These are phyloP conservation scores for Drosophila navojoa DNA, from an alignment of 1,140 invertebrate genomes.

Conservation along the genomic window DNA sequence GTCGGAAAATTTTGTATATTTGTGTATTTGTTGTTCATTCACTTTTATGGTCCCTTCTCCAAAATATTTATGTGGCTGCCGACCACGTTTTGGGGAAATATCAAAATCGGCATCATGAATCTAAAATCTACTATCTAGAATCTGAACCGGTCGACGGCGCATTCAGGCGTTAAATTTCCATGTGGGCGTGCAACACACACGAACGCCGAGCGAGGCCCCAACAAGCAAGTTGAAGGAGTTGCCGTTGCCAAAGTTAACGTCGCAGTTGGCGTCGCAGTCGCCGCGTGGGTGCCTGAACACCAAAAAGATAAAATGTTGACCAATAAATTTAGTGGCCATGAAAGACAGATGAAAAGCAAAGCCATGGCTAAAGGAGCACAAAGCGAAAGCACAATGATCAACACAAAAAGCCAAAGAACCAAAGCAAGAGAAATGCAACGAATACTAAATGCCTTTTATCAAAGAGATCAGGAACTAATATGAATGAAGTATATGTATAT, in stretches of 20 bases:
- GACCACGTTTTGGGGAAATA: constrained; percentile 47
- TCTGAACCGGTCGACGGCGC: constrained; percentile 56
- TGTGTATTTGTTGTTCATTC: constrained; percentile 12
- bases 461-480: not conserved
- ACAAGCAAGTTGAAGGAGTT: constrained; percentile 67
- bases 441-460: constrained; percentile 44
- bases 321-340: constrained; percentile 78
- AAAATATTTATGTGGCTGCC: constrained; percentile 38
- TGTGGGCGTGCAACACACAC: constrained; percentile 53
- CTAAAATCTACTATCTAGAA: constrained; percentile 33
- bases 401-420: constrained; percentile 23
- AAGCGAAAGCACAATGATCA: constrained; percentile 57
- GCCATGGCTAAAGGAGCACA: constrained; percentile 41
- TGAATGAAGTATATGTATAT: too few species aligned
- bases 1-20: constrained; percentile 47
- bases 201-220: constrained; percentile 30
- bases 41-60: constrained; percentile 21
- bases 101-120: constrained; percentile 34
- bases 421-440: constrained; percentile 9
- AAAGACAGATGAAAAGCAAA: constrained; percentile 53
- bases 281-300: constrained; percentile 41
- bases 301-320: constrained; percentile 72
- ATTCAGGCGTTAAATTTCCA: constrained; percentile 77
- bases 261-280: constrained; percentile 5
- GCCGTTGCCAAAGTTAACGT: constrained; percentile 19